These are phyloP conservation scores for Sebastes vulpes DNA, from an alignment of 2,797 vertebrate species.

Conservation along the genomic window DNA sequence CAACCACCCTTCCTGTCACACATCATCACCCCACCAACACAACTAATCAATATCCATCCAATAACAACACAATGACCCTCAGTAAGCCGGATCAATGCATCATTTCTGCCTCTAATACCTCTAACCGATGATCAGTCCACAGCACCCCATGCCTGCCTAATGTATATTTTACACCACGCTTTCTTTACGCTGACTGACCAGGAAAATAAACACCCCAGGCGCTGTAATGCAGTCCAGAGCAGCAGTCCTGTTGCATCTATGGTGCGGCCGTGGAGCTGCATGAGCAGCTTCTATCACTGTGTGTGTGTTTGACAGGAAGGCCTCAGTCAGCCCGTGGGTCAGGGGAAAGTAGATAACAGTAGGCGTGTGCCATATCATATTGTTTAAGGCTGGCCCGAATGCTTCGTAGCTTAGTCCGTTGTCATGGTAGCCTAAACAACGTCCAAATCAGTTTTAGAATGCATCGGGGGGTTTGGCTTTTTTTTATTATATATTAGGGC, in stretches of 20 bases:
- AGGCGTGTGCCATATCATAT: not conserved
- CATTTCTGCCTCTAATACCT: not conserved
- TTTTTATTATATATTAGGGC: not conserved
- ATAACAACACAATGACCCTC: not conserved
- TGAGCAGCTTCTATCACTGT: not conserved
- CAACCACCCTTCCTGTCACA: not conserved
- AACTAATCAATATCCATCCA: conserved; percentile 37
- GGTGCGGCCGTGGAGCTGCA: not conserved
- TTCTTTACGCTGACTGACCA: not conserved
- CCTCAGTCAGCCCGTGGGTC: not conserved
- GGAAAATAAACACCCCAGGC: not conserved
- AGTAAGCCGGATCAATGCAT: conserved; percentile 1
- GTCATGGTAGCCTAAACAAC: no score
- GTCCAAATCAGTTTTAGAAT: no score
- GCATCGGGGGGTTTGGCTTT: not conserved
- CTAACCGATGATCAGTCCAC: not conserved
- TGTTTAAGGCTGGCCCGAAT: not conserved
- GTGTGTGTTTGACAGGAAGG: not conserved
- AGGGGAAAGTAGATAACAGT: not conserved
- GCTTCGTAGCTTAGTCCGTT: no score
- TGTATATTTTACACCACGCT: not conserved
- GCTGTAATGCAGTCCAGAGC: not conserved
- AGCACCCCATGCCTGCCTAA: not conserved
- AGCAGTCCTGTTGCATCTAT: not conserved
- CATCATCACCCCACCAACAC: not conserved